Conservation (phyloP, 2,113 vertebrate genomes). For the Sceloporus undulatus region DNA sequence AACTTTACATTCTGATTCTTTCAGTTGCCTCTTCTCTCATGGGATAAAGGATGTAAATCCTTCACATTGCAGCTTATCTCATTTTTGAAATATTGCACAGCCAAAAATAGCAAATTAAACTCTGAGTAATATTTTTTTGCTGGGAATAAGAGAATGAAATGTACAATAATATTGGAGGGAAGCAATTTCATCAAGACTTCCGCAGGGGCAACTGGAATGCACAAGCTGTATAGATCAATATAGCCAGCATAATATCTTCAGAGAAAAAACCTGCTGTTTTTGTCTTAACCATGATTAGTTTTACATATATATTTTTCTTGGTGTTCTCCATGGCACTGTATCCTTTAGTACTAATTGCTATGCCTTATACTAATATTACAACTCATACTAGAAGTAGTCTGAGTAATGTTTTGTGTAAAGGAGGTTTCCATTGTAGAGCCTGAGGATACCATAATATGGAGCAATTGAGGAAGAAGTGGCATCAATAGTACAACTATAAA, state of each 20-base stretch:
- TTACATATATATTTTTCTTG: not conserved
- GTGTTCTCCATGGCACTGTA: not conserved
- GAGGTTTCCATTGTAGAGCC: too few species aligned
- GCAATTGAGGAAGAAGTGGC: too few species aligned
- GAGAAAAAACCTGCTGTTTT: not conserved
- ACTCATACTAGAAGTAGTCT: not conserved
- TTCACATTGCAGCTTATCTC: slow-evolving; percentile 17
- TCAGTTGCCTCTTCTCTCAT: slow-evolving; percentile 31
- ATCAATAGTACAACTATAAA: too few species aligned
- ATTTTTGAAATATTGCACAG: slow-evolving; percentile 22
- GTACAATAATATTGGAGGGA: slow-evolving; percentile 30
- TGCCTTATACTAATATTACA: not conserved
- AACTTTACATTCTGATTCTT: slow-evolving; percentile 9
- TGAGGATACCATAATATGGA: too few species aligned
- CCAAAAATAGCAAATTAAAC: slow-evolving; percentile 28
- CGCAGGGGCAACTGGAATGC: slow-evolving; percentile 4
- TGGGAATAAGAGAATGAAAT: slow-evolving; percentile 22
- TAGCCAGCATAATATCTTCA: not conserved
- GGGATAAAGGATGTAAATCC: slow-evolving; percentile 38
- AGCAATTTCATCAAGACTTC: slow-evolving; percentile 22
- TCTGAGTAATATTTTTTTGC: slow-evolving; percentile 30
- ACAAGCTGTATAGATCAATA: not conserved
- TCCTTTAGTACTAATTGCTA: not conserved
- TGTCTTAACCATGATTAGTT: not conserved
- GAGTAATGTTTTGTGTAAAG: too few species aligned